Evolutionary conservation across 2,888 invertebrate genomes (phyloP).

Genomic region (Blastobasis adustella): DNA sequence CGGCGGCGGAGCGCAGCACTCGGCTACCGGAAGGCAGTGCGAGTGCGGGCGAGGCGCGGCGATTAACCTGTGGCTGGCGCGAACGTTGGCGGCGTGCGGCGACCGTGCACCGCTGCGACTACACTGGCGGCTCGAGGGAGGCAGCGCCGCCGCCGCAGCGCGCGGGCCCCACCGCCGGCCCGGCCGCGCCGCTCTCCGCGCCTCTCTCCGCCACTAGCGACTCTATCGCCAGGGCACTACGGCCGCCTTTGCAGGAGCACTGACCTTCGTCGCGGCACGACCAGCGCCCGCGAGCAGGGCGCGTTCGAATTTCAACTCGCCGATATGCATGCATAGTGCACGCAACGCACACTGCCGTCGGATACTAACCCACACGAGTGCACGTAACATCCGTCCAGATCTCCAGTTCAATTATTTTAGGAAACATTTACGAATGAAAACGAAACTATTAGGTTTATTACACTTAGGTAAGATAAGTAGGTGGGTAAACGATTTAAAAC

Average conservation of each 20-base stretch:
- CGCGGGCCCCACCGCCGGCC: conserved; percentile 59
- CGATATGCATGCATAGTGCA: conserved; percentile 2
- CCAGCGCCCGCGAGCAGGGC: not conserved
- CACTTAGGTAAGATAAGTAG: too few species aligned
- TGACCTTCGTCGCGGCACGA: conserved; percentile 35
- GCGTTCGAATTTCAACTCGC: conserved; percentile 2
- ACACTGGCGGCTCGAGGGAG: conserved; percentile 53
- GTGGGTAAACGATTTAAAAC: too few species aligned
- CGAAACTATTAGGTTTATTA: too few species aligned
- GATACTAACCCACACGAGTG: too few species aligned
- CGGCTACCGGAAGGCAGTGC: conserved; percentile 61
- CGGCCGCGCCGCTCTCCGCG: conserved; percentile 56
- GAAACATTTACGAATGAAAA: too few species aligned
- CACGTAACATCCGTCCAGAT: too few species aligned
- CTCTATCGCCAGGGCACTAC: conserved; percentile 63
- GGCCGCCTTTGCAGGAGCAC: conserved; percentile 65
- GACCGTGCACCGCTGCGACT: conserved; percentile 74
- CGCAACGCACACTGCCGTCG: not conserved
- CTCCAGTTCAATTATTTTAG: too few species aligned
- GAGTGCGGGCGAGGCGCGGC: conserved; percentile 28
- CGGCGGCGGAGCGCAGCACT: not conserved
- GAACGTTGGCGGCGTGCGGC: conserved; percentile 75
- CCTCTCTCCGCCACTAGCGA: conserved; percentile 63
- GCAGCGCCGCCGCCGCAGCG: conserved; percentile 41
- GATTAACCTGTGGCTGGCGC: conserved; percentile 65